A percentile compares a stretch with the other conserved stretches of the same genome.
phyloP scores from a whole-genome alignment of 2,888 invertebrate genomes.

The Drosophila maculinotata region DNA sequence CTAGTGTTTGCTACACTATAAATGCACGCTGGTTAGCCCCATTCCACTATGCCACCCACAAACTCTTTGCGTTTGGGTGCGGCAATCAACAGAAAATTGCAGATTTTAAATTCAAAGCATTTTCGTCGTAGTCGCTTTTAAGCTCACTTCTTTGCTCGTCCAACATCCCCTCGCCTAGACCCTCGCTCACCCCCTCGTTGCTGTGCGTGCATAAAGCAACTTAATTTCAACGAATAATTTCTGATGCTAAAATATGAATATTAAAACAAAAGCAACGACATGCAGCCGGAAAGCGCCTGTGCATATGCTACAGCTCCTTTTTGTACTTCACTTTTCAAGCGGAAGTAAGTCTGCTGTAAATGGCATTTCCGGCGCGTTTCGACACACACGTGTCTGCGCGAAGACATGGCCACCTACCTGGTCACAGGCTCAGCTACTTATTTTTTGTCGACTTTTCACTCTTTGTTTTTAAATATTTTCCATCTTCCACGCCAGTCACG shows the following conservation, averaged over 20 bases:
- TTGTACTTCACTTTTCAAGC: slow-evolving; percentile 8
- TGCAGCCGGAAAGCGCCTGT: slow-evolving; percentile 28
- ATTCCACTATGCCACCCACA: background rate
- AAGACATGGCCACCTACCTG: slow-evolving; percentile 40
- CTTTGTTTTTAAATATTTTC: slow-evolving; percentile 43
- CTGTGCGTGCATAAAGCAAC: slow-evolving; percentile 70
- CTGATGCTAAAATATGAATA: slow-evolving; percentile 79
- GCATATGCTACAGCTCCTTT: slow-evolving; percentile 63
- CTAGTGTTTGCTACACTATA: slow-evolving; percentile 66
- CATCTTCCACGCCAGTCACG: slow-evolving; percentile 64
- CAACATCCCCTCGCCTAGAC: background rate
- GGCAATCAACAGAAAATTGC: slow-evolving; percentile 81
- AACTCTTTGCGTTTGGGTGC: slow-evolving; percentile 44
- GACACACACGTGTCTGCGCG: slow-evolving; percentile 53
- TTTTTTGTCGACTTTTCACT: slow-evolving; percentile 1
- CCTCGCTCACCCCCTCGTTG: background rate
- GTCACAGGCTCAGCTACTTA: slow-evolving; percentile 38
- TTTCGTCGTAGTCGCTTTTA: slow-evolving; percentile 68
- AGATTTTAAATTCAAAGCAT: slow-evolving; percentile 82
- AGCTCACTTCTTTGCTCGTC: slow-evolving; percentile 52
- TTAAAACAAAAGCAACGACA: slow-evolving; percentile 71
- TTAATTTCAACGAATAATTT: slow-evolving; percentile 77
- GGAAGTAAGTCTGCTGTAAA: slow-evolving; percentile 65
- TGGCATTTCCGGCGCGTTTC: slow-evolving; percentile 60
- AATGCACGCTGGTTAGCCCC: slow-evolving; percentile 56